Base-by-base conservation (phyloP, 2,113 vertebrate species). In the Connochaetes taurinus region DNA sequence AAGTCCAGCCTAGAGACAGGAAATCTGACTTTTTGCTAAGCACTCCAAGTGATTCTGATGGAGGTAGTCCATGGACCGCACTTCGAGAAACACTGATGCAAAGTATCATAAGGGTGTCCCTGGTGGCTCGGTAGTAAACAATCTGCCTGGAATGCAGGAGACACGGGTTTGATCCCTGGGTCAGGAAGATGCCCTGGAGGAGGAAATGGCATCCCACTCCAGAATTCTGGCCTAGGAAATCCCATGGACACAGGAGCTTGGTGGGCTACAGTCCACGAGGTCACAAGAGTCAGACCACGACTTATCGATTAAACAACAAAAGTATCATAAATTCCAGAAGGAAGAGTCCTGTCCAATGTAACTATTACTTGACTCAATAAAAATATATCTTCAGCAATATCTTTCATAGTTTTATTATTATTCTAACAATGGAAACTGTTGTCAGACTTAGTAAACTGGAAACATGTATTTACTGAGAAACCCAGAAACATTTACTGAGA, bases 381-480 rank as follows among this genome's bases (percentile, higher is more conserved):
- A 85, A 86, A 60, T 31, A 64, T 10, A 84, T 64, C 14, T 93
- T 91, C 11, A n/a, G 88, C 55, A 62, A 85, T 90, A 94, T 40
- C 23, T 90, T 89, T 74, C 53, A 64, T 50, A 88, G 86, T 81
- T 90, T 90, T 50, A 82, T 80, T 55, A 71, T 71, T 71, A 96
- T 88, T 94, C 40, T 81, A 82, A 96, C 86, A 93, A 58, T 19
- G 3, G 9, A 94, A 92, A 47, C 45, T 89, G 4, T 78, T 83
- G 7, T 88, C 74, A 93, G 11, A 88, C 53, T 81, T 84, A 81
- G 7, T 36, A 97, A 83, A 84, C 31, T 76, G 21, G 40, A 91
- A 96, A 91, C 62, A 76, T 58, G n/a, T 90, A 90, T 80, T 92
- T 94, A 89, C 53, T 85, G 53, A 87, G 31, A 96, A 5, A 90